These are phyloP conservation scores for Cephus rjabovi DNA, from an alignment of 2,888 invertebrate genomes.

Conservation along the genomic window DNA sequence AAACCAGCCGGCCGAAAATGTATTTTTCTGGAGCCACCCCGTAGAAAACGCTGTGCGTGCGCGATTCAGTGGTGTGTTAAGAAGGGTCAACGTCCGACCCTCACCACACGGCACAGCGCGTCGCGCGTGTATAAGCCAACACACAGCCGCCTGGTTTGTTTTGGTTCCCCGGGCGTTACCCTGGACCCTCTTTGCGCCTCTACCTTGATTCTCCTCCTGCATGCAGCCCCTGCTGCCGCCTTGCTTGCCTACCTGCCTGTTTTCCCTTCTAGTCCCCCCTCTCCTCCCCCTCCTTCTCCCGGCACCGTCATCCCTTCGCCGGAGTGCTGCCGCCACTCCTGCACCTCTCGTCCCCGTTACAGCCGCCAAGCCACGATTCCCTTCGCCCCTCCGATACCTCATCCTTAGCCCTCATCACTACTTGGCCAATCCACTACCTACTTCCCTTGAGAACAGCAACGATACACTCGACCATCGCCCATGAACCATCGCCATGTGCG, in stretches of 20 bases:
- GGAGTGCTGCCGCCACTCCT: slow-evolving; percentile 2
- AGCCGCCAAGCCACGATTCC: neutral
- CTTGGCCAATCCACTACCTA: neutral
- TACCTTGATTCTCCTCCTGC: neutral
- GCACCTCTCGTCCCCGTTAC: neutral
- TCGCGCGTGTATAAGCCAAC: slow-evolving; percentile 32
- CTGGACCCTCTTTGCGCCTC: slow-evolving; percentile 44
- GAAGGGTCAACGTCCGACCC: slow-evolving; percentile 67
- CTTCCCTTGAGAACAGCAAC: neutral
- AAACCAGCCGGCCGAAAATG: slow-evolving; percentile 18
- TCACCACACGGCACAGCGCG: slow-evolving; percentile 62
- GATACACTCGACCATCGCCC: neutral
- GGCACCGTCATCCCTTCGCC: slow-evolving; percentile 5
- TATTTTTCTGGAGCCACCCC: slow-evolving; percentile 43
- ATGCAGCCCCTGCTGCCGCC: neutral
- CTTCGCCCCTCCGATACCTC: neutral
- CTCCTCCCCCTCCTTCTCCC: slow-evolving; percentile 4
- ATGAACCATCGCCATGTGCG: slow-evolving; percentile 6
- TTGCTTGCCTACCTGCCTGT: slow-evolving; percentile 13
- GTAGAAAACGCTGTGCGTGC: slow-evolving; percentile 26
- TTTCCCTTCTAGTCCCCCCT: slow-evolving; percentile 16
- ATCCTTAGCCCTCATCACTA: neutral
- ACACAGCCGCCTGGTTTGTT: slow-evolving; percentile 60
- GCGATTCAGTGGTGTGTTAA: slow-evolving; percentile 44
- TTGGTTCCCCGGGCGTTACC: slow-evolving; percentile 67